phyloP scores from a whole-genome alignment of 2,797 vertebrate species.

The Mormyrops boulengeri region DNA sequence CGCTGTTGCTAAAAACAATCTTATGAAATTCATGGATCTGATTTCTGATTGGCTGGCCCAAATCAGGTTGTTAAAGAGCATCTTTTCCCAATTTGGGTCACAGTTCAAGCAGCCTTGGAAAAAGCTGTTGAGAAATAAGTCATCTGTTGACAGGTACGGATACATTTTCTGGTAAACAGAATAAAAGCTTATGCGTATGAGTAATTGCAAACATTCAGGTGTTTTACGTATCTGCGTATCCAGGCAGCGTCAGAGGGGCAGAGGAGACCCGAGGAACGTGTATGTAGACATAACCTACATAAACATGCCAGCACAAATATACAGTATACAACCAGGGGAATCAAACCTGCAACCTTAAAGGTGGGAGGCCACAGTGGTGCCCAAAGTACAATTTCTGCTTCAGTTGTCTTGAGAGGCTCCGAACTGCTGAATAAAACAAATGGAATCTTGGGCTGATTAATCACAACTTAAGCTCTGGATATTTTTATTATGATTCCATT shows the following conservation, averaged over 20 bases:
- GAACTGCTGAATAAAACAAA: background rate
- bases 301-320: background rate
- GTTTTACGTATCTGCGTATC: background rate
- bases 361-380: background rate
- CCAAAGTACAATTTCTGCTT: background rate
- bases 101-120: background rate
- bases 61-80: background rate
- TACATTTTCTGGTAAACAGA: background rate
- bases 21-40: background rate
- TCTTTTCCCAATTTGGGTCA: background rate
- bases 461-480: slow-evolving; percentile 5
- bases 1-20: background rate
- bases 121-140: background rate
- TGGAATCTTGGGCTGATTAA: background rate
- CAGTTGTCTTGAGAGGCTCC: background rate
- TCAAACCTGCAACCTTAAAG: background rate
- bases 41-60: background rate
- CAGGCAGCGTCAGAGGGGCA: background rate
- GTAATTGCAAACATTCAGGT: background rate
- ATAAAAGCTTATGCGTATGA: background rate
- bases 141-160: background rate
- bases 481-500: background rate
- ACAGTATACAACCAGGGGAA: background rate
- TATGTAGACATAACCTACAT: background rate
- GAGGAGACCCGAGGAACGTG: background rate